A percentile compares a stretch with the other conserved stretches of the same genome.
phyloP scores from a whole-genome alignment of 2,113 vertebrate genomes.

The Notothenia rossii region DNA sequence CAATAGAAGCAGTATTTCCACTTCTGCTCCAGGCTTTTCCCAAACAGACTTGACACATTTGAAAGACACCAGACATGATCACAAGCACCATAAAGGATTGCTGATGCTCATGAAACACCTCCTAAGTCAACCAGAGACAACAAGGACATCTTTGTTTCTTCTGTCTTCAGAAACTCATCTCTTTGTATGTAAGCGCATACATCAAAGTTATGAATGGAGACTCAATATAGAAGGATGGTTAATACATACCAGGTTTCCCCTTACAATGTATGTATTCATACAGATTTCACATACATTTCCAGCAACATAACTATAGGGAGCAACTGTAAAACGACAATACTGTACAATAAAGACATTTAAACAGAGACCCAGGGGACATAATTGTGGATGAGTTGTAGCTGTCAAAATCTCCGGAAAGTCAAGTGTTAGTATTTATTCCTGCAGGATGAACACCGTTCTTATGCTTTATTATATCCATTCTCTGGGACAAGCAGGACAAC shows the following conservation, averaged over 20 bases:
- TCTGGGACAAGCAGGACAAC: conserved; percentile 56
- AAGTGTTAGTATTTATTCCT: conserved; percentile 60
- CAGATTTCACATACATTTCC: not conserved
- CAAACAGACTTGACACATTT: conserved; percentile 46
- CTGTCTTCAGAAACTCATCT: not conserved
- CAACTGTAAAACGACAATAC: conserved; percentile 31
- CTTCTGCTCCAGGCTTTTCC: conserved; percentile 58
- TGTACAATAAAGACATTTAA: conserved; percentile 53
- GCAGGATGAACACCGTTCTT: conserved; percentile 58
- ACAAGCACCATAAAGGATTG: conserved; percentile 30
- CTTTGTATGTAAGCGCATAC: not conserved
- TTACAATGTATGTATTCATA: conserved; percentile 2
- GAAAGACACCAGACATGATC: conserved; percentile 51
- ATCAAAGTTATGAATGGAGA: not conserved
- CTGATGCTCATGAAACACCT: conserved; percentile 50
- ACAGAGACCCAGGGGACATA: conserved; percentile 54
- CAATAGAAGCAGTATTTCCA: conserved; percentile 74
- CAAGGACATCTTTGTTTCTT: conserved; percentile 11
- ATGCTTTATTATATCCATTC: conserved; percentile 64
- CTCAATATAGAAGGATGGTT: not conserved
- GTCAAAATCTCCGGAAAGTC: conserved; percentile 68
- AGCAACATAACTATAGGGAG: conserved; percentile 3
- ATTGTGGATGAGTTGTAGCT: conserved; percentile 65
- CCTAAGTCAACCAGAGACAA: conserved; percentile 39
- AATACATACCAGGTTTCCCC: not conserved